Evolutionary conservation across 1,140 invertebrate species (phyloP).

Genomic region (Drosophila truncata): DNA sequence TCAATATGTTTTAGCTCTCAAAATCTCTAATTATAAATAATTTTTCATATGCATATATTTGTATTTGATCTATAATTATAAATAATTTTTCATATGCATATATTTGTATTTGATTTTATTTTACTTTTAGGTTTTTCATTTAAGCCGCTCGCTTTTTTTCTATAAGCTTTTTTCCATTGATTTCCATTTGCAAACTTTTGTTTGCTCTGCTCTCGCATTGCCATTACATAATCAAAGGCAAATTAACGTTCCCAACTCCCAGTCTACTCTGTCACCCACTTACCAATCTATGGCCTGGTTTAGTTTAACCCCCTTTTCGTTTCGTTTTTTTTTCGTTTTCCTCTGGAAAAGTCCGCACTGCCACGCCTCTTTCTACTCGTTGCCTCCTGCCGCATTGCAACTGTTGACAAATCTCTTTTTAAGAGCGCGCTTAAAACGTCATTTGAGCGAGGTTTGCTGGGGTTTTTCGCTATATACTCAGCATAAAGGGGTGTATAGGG

Average conservation of each 20-base stretch:
- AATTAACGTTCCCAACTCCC: slow-evolving; percentile 65
- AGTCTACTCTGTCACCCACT: slow-evolving; percentile 26
- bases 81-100: not conserved
- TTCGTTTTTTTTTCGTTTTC: slow-evolving; percentile 19
- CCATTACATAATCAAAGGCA: slow-evolving; percentile 77
- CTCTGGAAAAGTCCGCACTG: slow-evolving; percentile 6
- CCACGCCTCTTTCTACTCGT: slow-evolving; percentile 5
- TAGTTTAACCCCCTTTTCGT: slow-evolving; percentile 14
- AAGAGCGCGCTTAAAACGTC: slow-evolving; percentile 82
- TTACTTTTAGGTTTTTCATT: not conserved
- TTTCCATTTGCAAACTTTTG: slow-evolving; percentile 32
- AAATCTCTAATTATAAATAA: not conserved
- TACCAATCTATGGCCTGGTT: slow-evolving; percentile 19
- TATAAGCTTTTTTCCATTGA: slow-evolving; percentile 17
- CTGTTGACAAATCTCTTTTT: slow-evolving; percentile 84
- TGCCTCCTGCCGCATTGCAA: slow-evolving; percentile 68
- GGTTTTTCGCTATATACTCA: not conserved
- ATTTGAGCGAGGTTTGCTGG: slow-evolving; percentile 60
- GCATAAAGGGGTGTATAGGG: not conserved
- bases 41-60: not conserved
- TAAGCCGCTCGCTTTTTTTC: not conserved
- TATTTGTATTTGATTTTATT: not conserved
- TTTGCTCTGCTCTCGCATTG: slow-evolving; percentile 51
- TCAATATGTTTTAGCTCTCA: not conserved
- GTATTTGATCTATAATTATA: not conserved